Evolutionary conservation across 2,113 vertebrate species (phyloP), one percentile per base, ranked within the genome.

Genomic region (Aythya baeri): DNA sequence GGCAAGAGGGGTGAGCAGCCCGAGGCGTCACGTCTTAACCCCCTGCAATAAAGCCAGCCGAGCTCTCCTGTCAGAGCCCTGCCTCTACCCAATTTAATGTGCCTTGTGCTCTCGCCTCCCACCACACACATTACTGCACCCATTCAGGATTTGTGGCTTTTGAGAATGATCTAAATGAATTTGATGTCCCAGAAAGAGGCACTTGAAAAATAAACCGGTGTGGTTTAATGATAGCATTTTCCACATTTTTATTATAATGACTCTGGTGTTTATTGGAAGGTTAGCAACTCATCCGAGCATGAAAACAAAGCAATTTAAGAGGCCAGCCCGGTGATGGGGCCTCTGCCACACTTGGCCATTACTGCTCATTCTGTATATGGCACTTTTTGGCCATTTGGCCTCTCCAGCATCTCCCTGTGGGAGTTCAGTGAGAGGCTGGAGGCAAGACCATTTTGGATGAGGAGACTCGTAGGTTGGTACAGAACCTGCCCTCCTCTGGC

Each of bases 111-210:
- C 88, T 93, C 43, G 13, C 93, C 94, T 97, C 96, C 95, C 93
- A 93, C 95, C 94, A 96, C 94, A 96, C 65, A 9, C 89, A 94
- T 93, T 93, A 91, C 89, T 86, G 95, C 73, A 66, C 62, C 88
- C 94, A 81, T 68, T 86, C 94, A 92, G 88, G 90, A 61, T 78
- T 95, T 93, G 96, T 92, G 95, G 96, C 90, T 97, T 86, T 93
- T 75, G 70, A 96, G 92, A 94, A 95, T 76, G 83, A 96, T 76
- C 92, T 94, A 93, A 97, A 97, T 91, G 90, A 96, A 96, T 95
- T 93, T 96, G 86, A 97, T 96, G 93, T 94, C 96, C 96, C 94
- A 94, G 94, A 94, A 96, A 95, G 92, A 97, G 92, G 92, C 92
- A 84, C 94, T 97, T 96, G 96, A 88, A 92, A 94, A 85, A 58